phyloP scores from a whole-genome alignment of 2,888 invertebrate genomes.

The Patella ulyssiponensis region DNA sequence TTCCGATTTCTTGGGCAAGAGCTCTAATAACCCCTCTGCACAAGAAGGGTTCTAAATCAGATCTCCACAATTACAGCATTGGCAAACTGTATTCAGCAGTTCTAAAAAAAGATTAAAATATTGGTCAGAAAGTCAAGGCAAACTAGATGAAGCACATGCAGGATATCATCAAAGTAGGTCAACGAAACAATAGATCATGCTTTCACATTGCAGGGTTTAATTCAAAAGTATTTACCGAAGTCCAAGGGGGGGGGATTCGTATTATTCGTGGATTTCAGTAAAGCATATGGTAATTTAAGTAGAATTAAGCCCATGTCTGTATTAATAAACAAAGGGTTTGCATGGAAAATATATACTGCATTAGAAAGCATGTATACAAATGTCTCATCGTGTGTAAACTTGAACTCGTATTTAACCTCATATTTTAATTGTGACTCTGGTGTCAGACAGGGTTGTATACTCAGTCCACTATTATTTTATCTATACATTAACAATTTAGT shows the following conservation, averaged over 20 bases:
- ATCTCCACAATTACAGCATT: slow-evolving; percentile 4
- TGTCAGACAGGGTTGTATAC: neutral
- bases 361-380: neutral
- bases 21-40: neutral
- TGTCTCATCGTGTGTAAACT: no score
- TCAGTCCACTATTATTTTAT: neutral
- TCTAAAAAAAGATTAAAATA: slow-evolving; percentile 25
- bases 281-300: slow-evolving; percentile 27
- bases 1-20: neutral
- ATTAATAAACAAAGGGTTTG: no score
- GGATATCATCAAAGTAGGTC: slow-evolving; percentile 18
- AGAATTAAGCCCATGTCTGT: slow-evolving; percentile 25
- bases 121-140: slow-evolving; percentile 28
- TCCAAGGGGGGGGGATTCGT: no score
- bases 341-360: slow-evolving; percentile 28
- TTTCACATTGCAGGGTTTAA: slow-evolving; percentile 9
- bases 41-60: neutral
- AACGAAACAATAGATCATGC: neutral
- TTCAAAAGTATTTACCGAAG: no score
- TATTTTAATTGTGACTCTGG: neutral
- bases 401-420: neutral
- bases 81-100: slow-evolving; percentile 17
- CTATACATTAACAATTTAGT: neutral
- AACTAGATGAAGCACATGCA: slow-evolving; percentile 16
- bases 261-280: slow-evolving; percentile 26